Evolutionary conservation across 1,140 invertebrate genomes (phyloP), one percentile per base, ranked within the genome.

Genomic region (Pachypeltis micranthus): DNA sequence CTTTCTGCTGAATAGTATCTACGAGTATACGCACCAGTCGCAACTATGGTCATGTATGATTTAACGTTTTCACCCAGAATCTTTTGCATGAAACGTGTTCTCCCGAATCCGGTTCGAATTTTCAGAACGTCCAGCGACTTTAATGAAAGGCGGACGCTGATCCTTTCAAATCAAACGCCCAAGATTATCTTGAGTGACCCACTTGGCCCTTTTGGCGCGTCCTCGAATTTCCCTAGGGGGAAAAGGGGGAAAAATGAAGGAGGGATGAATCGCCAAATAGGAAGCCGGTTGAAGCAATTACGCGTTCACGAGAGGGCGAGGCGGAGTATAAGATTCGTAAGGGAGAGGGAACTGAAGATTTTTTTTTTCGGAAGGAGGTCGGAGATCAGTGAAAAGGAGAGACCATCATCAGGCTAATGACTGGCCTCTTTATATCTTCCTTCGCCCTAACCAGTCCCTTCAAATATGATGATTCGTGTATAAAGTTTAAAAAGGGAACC

Each of bases 331-430:
- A 10, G n/a, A n/a, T n/a, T n/a, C n/a, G n/a, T n/a, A n/a, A n/a
- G n/a, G n/a, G n/a, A n/a, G n/a, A n/a, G n/a, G n/a, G n/a, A n/a
- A n/a, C n/a, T n/a, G n/a, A n/a, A 21, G 47, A 4, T 51, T 51
- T 51, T 51, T 51, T 51, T 21, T 10, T 10, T 51, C 34, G 34
- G 47, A 51, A 51, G 47, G 19, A 51, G 47, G 23, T 21, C 23
- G 12, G 14, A 29, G 26, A 59, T 59, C 57, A 59, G 26, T 59
- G 28, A 59, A 59, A 59, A 59, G 57, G 29, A 28, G 47, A 39
- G 34, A n/a, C 34, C 28, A n/a, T 31, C 29, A 59, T 59, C 57
- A 59, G 28, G 57, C 57, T 59, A 59, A 59, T 59, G 57, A 59
- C 31, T 25, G 7, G 25, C 57, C 28, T 16, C 57, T 7, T 51